Evolutionary conservation across 1,140 invertebrate genomes (phyloP).

Genomic region (Pseudomyrmex cubaensis): DNA sequence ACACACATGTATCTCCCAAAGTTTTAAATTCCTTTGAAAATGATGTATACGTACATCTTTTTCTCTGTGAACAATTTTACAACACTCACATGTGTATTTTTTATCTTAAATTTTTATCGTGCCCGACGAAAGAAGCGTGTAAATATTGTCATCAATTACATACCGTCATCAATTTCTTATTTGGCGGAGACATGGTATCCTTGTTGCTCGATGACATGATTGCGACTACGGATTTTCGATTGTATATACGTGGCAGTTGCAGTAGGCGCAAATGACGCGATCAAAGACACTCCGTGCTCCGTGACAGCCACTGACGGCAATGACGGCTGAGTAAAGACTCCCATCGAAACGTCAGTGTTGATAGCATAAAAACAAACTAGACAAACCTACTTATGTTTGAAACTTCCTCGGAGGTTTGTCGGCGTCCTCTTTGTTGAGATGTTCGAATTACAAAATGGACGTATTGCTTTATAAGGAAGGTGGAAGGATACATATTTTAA

Average conservation of each 20-base stretch:
- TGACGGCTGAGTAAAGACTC: not conserved
- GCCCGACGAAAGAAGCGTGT: not conserved
- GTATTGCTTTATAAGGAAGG: too few relatives aligned
- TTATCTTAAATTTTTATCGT: not conserved
- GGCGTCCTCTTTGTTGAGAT: too few relatives aligned
- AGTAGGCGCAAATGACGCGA: conserved; percentile 55
- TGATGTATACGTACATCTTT: too few relatives aligned
- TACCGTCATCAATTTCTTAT: conserved; percentile 79
- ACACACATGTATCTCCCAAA: too few relatives aligned
- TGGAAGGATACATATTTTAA: too few relatives aligned
- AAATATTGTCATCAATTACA: conserved; percentile 24
- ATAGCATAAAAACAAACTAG: too few relatives aligned
- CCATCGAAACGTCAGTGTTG: not conserved
- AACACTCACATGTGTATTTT: not conserved
- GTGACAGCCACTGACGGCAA: not conserved
- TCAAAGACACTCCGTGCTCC: conserved; percentile 37
- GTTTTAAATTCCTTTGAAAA: too few relatives aligned
- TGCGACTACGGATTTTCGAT: not conserved
- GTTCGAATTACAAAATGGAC: too few relatives aligned
- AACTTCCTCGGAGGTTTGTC: too few relatives aligned
- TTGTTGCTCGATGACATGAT: conserved; percentile 69
- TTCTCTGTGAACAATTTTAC: not conserved
- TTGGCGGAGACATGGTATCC: conserved; percentile 64
- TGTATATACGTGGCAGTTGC: conserved; percentile 71
- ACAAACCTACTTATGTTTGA: too few relatives aligned